A percentile compares a stretch with the other conserved stretches of the same genome.
phyloP scores from a whole-genome alignment of 2,888 invertebrate species.

The Patella pellucida region DNA sequence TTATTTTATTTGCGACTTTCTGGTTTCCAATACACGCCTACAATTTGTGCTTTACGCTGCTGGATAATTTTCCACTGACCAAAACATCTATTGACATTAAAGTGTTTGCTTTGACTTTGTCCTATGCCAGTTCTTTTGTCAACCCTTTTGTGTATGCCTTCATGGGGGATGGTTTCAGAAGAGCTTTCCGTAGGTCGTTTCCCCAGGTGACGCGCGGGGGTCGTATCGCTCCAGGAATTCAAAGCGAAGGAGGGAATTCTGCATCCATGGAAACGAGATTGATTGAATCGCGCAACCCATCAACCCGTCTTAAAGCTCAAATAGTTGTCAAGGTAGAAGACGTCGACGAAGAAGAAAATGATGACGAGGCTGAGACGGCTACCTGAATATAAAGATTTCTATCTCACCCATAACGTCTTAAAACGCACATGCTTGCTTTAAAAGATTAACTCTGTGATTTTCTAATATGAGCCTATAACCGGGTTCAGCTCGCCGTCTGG shows the following conservation, averaged over 20 bases:
- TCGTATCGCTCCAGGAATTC: constrained; percentile 21
- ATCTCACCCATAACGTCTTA: no score
- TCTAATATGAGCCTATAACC: no score
- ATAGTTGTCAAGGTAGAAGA: no score
- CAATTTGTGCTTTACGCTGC: constrained; percentile 51
- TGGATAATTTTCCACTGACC: constrained; percentile 49
- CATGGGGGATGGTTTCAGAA: constrained; percentile 63
- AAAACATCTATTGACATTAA: constrained; percentile 42
- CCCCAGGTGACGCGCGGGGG: constrained; percentile 42
- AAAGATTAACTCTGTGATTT: no score
- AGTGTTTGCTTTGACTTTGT: constrained; percentile 59
- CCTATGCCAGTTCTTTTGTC: constrained; percentile 64
- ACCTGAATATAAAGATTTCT: no score
- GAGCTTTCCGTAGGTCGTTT: constrained; percentile 60
- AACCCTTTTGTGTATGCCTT: constrained; percentile 67
- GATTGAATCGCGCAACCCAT: background rate
- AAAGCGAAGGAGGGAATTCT: constrained; percentile 13
- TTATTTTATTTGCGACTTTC: constrained; percentile 59
- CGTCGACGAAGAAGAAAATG: no score
- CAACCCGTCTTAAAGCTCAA: no score
- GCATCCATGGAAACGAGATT: constrained; percentile 20
- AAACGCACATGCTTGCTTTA: no score
- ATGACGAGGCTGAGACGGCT: no score
- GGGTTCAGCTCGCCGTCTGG: no score
- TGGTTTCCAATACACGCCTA: constrained; percentile 65